Conservation (phyloP, 2,888 invertebrate genomes). For the Pachycephus smyrnensis region DNA sequence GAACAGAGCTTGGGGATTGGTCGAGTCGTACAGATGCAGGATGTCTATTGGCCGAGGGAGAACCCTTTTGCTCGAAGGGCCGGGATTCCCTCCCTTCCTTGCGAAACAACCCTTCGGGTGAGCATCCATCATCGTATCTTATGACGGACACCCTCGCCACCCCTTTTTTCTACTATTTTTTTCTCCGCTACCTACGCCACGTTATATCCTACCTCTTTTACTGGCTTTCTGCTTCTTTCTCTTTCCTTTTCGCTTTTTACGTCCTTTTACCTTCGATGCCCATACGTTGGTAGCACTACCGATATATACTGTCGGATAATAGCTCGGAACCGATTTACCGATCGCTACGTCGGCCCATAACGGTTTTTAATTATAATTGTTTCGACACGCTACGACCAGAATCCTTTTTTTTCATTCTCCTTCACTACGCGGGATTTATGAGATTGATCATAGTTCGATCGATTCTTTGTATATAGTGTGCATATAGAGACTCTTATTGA, state of each 20-base stretch:
- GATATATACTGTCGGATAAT: constrained; percentile 38
- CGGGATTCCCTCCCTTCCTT: constrained; percentile 32
- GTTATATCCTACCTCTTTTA: neutral
- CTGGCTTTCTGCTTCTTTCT: neutral
- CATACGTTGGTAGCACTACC: constrained; percentile 14
- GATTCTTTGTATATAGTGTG: neutral
- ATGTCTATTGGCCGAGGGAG: constrained; percentile 28
- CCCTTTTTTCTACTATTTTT: constrained; percentile 43
- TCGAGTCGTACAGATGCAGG: constrained; percentile 18
- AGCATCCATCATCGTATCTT: constrained; percentile 62
- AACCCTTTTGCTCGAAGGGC: constrained; percentile 51
- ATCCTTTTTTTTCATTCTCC: neutral
- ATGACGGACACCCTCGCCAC: constrained; percentile 58
- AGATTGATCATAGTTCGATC: neutral
- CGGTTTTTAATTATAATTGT: constrained; percentile 57
- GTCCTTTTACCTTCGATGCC: neutral
- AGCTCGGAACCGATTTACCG: constrained; percentile 55
- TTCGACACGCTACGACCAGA: constrained; percentile 39
- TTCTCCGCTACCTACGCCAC: constrained; percentile 5
- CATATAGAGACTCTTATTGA: neutral
- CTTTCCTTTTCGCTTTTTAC: neutral
- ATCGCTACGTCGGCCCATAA: constrained; percentile 36
- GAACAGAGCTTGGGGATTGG: constrained; percentile 43
- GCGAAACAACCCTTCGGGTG: constrained; percentile 57
- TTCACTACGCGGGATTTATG: neutral